Percentiles rank a stretch among this genome's conserved stretches.
Evolutionary conservation across 2,797 vertebrate genomes (phyloP).

Genomic region (Neoniphon sammara): DNA sequence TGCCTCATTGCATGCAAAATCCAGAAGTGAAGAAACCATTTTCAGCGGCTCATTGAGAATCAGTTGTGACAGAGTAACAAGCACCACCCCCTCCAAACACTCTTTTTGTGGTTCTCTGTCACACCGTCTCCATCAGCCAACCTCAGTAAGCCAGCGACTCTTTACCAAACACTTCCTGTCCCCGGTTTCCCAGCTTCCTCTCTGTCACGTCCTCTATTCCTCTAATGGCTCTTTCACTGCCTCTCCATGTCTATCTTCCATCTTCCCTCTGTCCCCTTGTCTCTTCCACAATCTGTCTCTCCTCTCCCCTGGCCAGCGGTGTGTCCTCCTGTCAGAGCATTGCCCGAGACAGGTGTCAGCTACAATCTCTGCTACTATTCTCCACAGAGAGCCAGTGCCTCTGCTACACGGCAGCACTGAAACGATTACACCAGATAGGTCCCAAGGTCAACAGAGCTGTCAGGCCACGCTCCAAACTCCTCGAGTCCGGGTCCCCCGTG

Average conservation of each 20-base stretch:
- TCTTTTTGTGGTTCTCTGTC: constrained; percentile 22
- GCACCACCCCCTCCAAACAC: constrained; percentile 16
- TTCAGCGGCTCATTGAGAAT: constrained; percentile 23
- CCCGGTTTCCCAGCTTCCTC: constrained; percentile 38
- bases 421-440: constrained; percentile 58
- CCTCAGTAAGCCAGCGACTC: constrained; percentile 19
- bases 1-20: constrained; percentile 24
- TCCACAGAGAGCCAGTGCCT: constrained; percentile 19
- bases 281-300: constrained; percentile 41
- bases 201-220: constrained; percentile 36
- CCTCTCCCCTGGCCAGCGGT: constrained; percentile 19
- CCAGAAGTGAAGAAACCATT: constrained; percentile 23
- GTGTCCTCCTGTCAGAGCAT: constrained; percentile 31
- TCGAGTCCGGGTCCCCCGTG: constrained; percentile 1
- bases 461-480: constrained; percentile 51
- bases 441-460: constrained; percentile 71
- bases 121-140: constrained; percentile 30
- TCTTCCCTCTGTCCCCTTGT: constrained; percentile 25
- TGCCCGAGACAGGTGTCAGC: constrained; percentile 66
- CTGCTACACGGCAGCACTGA: constrained; percentile 28
- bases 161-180: constrained; percentile 33
- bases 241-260: constrained; percentile 22
- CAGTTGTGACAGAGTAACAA: constrained; percentile 27
- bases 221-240: constrained; percentile 28
- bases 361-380: constrained; percentile 47